Percentiles rank a stretch among this genome's conserved stretches.
phyloP scores from a whole-genome alignment of 2,888 invertebrate genomes.

The Apoda limacodes region DNA sequence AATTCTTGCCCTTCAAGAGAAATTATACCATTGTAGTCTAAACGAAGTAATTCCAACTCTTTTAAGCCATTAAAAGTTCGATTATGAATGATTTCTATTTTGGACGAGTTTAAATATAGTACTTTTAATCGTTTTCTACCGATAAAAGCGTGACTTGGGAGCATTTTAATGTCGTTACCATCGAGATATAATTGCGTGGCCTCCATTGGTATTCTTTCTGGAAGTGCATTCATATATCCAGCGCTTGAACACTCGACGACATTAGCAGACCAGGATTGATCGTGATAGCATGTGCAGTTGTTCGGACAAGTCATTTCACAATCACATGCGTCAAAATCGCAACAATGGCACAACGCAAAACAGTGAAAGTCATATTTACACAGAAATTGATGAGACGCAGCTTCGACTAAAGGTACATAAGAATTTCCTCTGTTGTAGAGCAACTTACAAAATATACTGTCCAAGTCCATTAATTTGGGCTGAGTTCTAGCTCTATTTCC shows the following conservation, averaged over 20 bases:
- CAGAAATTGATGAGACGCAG: slow-evolving; percentile 84
- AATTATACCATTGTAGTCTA: slow-evolving; percentile 79
- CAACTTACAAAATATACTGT: slow-evolving; percentile 84
- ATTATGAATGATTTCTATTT: slow-evolving; percentile 83
- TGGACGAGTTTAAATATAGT: slow-evolving; percentile 81
- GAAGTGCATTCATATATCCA: slow-evolving; percentile 76
- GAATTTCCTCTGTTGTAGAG: slow-evolving; percentile 81
- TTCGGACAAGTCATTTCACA: slow-evolving; percentile 92
- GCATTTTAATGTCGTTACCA: slow-evolving; percentile 81
- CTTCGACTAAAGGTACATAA: slow-evolving; percentile 81
- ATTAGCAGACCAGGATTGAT: slow-evolving; percentile 88
- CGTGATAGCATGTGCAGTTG: slow-evolving; percentile 90
- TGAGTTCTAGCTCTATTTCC: slow-evolving; percentile 81
- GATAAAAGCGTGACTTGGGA: slow-evolving; percentile 87
- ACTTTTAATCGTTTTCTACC: slow-evolving; percentile 83
- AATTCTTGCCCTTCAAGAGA: slow-evolving; percentile 83
- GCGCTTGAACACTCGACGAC: slow-evolving; percentile 85
- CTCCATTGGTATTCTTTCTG: slow-evolving; percentile 90
- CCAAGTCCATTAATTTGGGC: slow-evolving; percentile 84
- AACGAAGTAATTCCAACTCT: slow-evolving; percentile 79
- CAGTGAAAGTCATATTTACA: slow-evolving; percentile 89
- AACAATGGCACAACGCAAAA: slow-evolving; percentile 89
- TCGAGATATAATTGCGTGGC: slow-evolving; percentile 89
- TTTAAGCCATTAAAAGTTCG: slow-evolving; percentile 87
- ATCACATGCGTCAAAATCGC: slow-evolving; percentile 92